These are phyloP conservation scores for Carposina sasakii DNA, from an alignment of 1,140 invertebrate genomes.

Conservation along the genomic window DNA sequence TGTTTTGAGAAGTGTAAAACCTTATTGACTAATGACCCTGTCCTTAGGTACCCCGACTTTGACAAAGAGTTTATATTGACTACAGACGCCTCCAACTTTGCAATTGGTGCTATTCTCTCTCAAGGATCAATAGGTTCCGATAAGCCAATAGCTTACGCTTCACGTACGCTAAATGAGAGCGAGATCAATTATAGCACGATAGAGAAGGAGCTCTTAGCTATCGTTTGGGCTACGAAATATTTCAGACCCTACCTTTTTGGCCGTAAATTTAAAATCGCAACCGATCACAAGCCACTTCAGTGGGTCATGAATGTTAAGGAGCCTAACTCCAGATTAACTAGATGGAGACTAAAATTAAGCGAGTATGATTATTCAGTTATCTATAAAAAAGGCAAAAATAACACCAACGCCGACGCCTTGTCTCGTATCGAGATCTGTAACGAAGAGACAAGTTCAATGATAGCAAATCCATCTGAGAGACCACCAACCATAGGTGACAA, in stretches of 20 bases:
- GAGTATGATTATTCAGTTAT: conserved; percentile 43
- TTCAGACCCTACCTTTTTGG: conserved; percentile 51
- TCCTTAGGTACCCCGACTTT: conserved; percentile 24
- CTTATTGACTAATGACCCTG: conserved; percentile 3
- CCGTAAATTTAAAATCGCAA: conserved; percentile 33
- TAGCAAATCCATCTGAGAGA: conserved; percentile 1
- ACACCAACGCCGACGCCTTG: conserved; percentile 15
- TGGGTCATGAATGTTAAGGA: conserved; percentile 46
- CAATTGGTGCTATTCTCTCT: conserved; percentile 23
- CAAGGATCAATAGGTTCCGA: conserved; percentile 19
- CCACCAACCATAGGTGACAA: background rate
- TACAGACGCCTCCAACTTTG: conserved; percentile 24
- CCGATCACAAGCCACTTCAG: conserved; percentile 56
- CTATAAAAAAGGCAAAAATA: conserved; percentile 28
- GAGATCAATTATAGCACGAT: conserved; percentile 30
- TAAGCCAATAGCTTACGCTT: conserved; percentile 12
- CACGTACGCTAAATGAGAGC: conserved; percentile 4
- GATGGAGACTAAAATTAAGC: conserved; percentile 20
- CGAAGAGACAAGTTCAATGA: background rate
- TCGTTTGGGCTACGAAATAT: conserved; percentile 55
- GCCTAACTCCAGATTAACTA: conserved; percentile 37
- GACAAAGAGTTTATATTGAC: conserved; percentile 20
- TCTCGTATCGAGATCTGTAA: conserved; percentile 10
- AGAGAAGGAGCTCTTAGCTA: conserved; percentile 51
- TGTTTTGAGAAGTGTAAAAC: conserved; percentile 11